phyloP scores from a whole-genome alignment of 2,797 vertebrate genomes.

The Takifugu ocellatus region DNA sequence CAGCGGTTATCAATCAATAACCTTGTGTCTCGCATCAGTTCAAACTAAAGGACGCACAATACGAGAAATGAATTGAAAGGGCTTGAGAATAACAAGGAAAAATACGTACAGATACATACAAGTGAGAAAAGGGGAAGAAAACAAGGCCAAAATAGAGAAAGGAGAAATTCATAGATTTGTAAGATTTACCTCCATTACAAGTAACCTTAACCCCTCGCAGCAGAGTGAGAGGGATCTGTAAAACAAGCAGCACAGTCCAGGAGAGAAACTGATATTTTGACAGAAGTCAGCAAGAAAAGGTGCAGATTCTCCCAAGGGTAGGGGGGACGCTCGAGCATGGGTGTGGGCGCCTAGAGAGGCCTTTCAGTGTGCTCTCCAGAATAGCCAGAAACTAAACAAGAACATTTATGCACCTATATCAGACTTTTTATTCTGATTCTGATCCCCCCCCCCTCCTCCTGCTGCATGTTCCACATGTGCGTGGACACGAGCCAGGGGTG shows the following conservation, averaged over 20 bases:
- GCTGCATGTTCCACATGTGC: conserved; percentile 32
- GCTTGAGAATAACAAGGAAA: conserved; percentile 16
- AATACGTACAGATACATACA: conserved; percentile 25
- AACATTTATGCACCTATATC: neutral
- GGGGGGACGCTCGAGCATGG: conserved; percentile 22
- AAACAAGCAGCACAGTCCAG: conserved; percentile 82
- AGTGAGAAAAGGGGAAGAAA: conserved; percentile 27
- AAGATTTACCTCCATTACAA: conserved; percentile 78
- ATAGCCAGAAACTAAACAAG: neutral
- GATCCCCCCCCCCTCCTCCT: neutral
- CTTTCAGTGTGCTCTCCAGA: conserved; percentile 3
- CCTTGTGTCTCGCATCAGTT: conserved; percentile 15
- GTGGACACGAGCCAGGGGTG: conserved; percentile 25
- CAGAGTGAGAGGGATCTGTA: conserved; percentile 83
- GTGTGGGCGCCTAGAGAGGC: conserved; percentile 14
- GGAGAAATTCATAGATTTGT: conserved; percentile 62
- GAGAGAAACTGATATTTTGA: conserved; percentile 78
- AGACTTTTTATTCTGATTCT: too few relatives aligned
- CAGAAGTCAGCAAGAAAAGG: conserved; percentile 73
- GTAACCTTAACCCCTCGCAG: conserved; percentile 80
- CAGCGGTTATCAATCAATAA: conserved; percentile 4
- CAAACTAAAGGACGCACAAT: conserved; percentile 34
- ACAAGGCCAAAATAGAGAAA: conserved; percentile 39
- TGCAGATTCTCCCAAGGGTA: conserved; percentile 64
- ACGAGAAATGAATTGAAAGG: conserved; percentile 21